Conservation (phyloP, 2,888 invertebrate species). For the Mesochorus sp. region DNA sequence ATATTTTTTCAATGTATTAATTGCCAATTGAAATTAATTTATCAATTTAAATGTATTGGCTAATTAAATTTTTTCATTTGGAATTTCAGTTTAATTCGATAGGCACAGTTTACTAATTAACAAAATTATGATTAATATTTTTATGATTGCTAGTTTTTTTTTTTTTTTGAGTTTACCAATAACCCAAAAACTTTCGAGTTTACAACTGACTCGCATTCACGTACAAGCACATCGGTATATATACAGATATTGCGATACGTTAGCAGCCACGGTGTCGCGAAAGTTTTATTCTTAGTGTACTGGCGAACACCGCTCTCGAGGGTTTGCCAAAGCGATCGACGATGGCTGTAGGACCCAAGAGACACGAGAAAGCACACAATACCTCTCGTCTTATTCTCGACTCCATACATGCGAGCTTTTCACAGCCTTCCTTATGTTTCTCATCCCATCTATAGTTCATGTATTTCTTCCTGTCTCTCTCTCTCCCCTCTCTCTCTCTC, state of each 20-base stretch:
- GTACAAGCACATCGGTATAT: background rate
- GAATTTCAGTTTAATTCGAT: too few relatives aligned
- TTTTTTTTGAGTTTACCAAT: too few relatives aligned
- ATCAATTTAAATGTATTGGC: too few relatives aligned
- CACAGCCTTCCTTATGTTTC: conserved; percentile 15
- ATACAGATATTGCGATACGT: conserved; percentile 10
- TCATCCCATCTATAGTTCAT: conserved; percentile 25
- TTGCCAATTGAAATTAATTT: too few relatives aligned
- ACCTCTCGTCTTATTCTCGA: conserved; percentile 52
- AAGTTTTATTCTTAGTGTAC: conserved; percentile 61
- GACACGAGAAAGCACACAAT: conserved; percentile 14
- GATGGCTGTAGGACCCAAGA: conserved; percentile 10
- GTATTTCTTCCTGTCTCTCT: conserved; percentile 44
- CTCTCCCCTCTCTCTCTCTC: background rate
- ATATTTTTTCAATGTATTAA: too few relatives aligned
- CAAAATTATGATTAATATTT: too few relatives aligned
- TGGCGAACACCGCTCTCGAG: conserved; percentile 36
- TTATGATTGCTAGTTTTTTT: too few relatives aligned
- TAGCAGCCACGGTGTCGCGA: conserved; percentile 55
- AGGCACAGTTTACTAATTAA: too few relatives aligned
- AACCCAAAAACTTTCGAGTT: too few relatives aligned
- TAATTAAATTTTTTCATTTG: too few relatives aligned
- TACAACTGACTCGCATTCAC: conserved; percentile 7
- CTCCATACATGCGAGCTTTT: conserved; percentile 35
- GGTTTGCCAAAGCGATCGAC: conserved; percentile 59